Evolutionary conservation across 2,888 invertebrate species (phyloP), one percentile per base, ranked within the genome.

Genomic region (Dugesia japonica): DNA sequence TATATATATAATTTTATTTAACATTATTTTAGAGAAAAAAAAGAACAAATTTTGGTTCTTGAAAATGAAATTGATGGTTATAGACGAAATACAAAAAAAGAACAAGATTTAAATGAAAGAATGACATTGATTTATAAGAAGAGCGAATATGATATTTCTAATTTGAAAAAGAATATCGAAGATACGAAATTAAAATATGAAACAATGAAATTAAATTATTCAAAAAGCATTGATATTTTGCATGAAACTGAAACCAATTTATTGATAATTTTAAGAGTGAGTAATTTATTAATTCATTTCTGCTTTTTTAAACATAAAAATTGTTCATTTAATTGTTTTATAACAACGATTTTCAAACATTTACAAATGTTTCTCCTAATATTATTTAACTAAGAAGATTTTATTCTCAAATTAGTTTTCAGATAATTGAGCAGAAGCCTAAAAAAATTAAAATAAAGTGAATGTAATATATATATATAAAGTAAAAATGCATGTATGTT

Each of bases 81-180:
- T 80, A 84, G 83, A 80, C 83, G 82, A 75, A 82, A 82, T 7
- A 84, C 84, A 26, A 80, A 80, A 73, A 81, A 82, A 76, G 85
- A 85, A 77, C 84, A 85, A 79, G 84, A 84, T 77, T 81, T 81
- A 79, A 85, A 84, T 79, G 84, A 85, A 80, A 83, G 83, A 79
- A 80, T 84, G 76, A 84, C 83, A n/a, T 78, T 83, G 27, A 82
- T 84, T 42, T 79, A 83, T 28, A 82, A 82, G 79, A 84, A 83
- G 78, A 83, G 83, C 0, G 83, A 85, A 77, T 79, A 81, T 17
- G 85, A 84, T 79, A 83, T 84, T 56, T 82, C 82, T 72, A 81
- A 81, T 1, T 81, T 73, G 28, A 82, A 81, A 80, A 83, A 84
- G 77, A 81, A 81, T 79, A 78, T 84, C 76, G 79, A 78, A 4